Conservation (phyloP, 2,797 vertebrate species). For the Leucoraja ocellata region DNA sequence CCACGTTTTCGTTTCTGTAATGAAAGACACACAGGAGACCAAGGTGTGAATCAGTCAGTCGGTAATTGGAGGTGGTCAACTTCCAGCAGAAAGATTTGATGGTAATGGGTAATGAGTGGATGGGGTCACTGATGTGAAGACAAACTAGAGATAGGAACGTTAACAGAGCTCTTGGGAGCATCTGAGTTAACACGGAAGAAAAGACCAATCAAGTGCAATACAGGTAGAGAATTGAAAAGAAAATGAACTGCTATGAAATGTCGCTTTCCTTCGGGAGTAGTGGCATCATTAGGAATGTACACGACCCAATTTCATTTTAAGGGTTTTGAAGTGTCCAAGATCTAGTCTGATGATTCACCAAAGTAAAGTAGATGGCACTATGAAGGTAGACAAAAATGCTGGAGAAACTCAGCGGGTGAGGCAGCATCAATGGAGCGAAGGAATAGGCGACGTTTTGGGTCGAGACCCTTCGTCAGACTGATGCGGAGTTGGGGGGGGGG, state of each 20-base stretch:
- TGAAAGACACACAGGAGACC: neutral
- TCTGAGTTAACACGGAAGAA: neutral
- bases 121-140: neutral
- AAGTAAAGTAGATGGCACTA: neutral
- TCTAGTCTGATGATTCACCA: neutral
- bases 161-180: neutral
- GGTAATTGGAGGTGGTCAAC: neutral
- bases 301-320: neutral
- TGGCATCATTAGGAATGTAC: neutral
- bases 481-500: no score
- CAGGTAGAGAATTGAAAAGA: neutral
- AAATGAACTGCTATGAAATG: neutral
- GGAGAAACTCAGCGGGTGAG: no score
- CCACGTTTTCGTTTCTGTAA: neutral
- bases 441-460: no score
- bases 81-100: neutral
- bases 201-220: neutral
- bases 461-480: no score
- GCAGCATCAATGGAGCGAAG: no score
- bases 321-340: neutral
- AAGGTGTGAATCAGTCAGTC: neutral
- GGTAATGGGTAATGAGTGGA: neutral
- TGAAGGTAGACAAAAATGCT: no score
- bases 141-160: neutral
- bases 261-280: neutral